A percentile compares a stretch with the other conserved stretches of the same genome.
These are phyloP conservation scores for Phenganax marumi DNA, from an alignment of 92 coral and sea anemone species.

Conservation along the genomic window DNA sequence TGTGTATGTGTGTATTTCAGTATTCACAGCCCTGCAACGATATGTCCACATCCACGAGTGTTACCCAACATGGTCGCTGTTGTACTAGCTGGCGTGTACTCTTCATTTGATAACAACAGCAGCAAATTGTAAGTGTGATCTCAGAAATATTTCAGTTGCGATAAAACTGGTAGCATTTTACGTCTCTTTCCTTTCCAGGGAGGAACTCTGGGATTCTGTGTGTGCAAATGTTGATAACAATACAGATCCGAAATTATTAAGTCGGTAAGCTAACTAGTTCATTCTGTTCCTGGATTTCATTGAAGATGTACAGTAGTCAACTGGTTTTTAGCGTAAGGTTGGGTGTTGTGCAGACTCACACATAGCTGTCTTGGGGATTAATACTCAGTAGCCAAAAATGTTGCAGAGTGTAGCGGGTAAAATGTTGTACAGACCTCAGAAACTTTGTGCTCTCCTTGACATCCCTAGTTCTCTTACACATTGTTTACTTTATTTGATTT, in stretches of 20 bases:
- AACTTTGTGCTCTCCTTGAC: no score
- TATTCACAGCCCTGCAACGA: slow-evolving; percentile 96
- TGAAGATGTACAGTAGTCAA: background rate
- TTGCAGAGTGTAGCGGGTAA: no score
- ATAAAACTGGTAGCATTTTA: background rate
- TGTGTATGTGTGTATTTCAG: slow-evolving; percentile 39
- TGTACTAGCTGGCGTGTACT: slow-evolving; percentile 93
- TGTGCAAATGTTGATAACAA: slow-evolving; percentile 43
- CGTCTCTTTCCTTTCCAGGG: background rate
- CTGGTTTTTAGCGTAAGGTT: background rate
- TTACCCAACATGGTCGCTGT: slow-evolving; percentile 97
- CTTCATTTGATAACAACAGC: slow-evolving; percentile 84
- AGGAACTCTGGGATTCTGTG: slow-evolving; percentile 38
- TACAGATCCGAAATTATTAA: slow-evolving; percentile 38
- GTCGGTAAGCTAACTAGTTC: slow-evolving; percentile 13
- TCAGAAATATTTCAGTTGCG: background rate
- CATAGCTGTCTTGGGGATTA: background rate
- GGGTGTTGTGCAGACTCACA: background rate
- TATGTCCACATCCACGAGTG: slow-evolving; percentile 96
- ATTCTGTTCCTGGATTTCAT: background rate
- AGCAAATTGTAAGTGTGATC: slow-evolving; percentile 66
- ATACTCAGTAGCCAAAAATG: no score
- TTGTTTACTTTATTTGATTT: background rate
- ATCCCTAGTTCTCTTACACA: background rate
- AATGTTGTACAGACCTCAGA: no score